phyloP scores from a whole-genome alignment of 2,113 vertebrate species.

The Lophotis ruficrista region DNA sequence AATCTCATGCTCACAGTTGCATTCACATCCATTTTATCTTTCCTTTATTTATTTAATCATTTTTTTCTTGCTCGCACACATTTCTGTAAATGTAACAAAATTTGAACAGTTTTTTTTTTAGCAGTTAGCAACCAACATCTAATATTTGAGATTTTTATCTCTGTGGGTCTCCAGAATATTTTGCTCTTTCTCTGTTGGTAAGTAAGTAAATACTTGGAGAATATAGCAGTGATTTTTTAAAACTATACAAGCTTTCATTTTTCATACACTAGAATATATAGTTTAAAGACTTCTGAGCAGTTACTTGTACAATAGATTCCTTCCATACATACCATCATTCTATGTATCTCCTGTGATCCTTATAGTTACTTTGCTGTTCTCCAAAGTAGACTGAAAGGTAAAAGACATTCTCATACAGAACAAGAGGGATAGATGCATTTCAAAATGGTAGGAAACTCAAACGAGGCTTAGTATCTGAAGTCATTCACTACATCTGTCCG shows the following conservation, averaged over 20 bases:
- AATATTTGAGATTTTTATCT: background rate
- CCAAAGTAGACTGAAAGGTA: background rate
- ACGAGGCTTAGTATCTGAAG: background rate
- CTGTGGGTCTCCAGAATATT: background rate
- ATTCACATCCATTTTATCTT: constrained; percentile 49
- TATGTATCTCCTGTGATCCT: background rate
- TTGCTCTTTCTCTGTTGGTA: background rate
- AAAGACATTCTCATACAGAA: background rate
- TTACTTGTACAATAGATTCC: background rate
- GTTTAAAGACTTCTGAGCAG: background rate
- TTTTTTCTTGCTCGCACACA: background rate
- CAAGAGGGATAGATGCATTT: background rate
- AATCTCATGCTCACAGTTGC: background rate
- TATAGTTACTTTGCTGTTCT: background rate
- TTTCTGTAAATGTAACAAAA: background rate
- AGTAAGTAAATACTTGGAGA: background rate
- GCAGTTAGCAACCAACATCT: background rate
- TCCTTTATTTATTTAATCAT: constrained; percentile 61
- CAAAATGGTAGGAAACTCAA: background rate
- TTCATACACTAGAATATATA: background rate
- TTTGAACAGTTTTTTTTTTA: background rate
- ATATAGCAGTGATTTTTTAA: background rate
- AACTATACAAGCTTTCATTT: background rate
- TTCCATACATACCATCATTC: background rate
- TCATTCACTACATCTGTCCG: background rate